Base-by-base conservation (phyloP, 2,888 invertebrate genomes). In the Euproctis similis region DNA sequence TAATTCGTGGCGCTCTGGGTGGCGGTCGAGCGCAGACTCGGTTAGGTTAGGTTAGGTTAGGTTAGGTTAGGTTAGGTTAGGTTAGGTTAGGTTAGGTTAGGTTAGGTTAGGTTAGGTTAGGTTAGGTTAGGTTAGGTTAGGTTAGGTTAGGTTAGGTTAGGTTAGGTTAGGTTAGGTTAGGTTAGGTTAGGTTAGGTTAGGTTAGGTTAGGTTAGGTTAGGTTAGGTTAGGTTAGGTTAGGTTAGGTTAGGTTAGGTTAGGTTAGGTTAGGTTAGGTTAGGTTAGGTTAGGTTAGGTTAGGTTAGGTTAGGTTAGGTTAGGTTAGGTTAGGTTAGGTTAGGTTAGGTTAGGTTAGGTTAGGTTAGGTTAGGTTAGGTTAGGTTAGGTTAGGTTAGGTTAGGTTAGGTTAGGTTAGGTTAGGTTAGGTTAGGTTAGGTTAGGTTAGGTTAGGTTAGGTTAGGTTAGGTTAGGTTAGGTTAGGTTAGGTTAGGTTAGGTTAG, bases 381-480 rank as follows among this genome's bases (percentile, higher is more conserved):
- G 31, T 31, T 31, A 31, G 31, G 31, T 31, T 31, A 31, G 31
- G 31, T 31, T 31, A 31, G 31, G 31, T 31, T 31, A 31, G 31
- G 26, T 21, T 29, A 24, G 14, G 14, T 14, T 13, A 9, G 20
- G 12, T 20, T 13, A n/a, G 20, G 19, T 20, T 14, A 14, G 23
- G 23, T 23, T 17, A 20, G 17, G 23, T 17, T 16, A 3, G 19
- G 24, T 30, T 24, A 19, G 24, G 29, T 24, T 30, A 24, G 29
- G 29, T 24, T 24, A 24, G 29, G 29, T 24, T 30, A 24, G 24
- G 29, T 30, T 24, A 24, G 24, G 29, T 30, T 24, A 30, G 24
- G 17, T 24, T 14, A 24, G 18, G 24, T 24, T 28, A 18, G 26
- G 28, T 18, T 19, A 14, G 14, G 27, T 28, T 28, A 28, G 27